Evolutionary conservation across 1,140 invertebrate genomes (phyloP).

Genomic region (Adelges cooleyi): DNA sequence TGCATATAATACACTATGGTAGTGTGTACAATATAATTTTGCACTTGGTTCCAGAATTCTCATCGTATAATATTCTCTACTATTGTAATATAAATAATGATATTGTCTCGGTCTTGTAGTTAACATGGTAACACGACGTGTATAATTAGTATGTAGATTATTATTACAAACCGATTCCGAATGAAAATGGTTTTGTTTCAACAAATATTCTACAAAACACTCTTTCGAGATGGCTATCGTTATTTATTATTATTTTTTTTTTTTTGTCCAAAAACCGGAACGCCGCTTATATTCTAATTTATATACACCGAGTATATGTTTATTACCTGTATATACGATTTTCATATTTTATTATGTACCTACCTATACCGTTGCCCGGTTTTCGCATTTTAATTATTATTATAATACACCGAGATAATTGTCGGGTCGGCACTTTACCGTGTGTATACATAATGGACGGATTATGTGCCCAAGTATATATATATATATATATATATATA

Average conservation of each 20-base stretch:
- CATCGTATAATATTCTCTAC: too few relatives aligned
- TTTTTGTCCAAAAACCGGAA: constrained; percentile 6
- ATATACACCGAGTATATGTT: too few relatives aligned
- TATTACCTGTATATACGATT: too few relatives aligned
- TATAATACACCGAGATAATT: neutral
- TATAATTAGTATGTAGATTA: too few relatives aligned
- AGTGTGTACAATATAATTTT: too few relatives aligned
- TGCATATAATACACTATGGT: too few relatives aligned
- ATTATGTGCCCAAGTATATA: neutral
- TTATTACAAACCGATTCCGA: neutral
- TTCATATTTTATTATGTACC: too few relatives aligned
- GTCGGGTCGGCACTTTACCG: neutral
- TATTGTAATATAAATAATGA: too few relatives aligned
- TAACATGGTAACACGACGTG: too few relatives aligned
- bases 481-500: neutral
- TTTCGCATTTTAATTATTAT: constrained; percentile 10
- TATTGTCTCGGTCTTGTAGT: too few relatives aligned
- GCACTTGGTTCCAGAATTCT: too few relatives aligned
- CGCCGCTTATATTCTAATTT: neutral
- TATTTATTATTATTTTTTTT: too few relatives aligned
- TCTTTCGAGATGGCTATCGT: neutral
- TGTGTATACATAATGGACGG: neutral
- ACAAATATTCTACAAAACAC: neutral
- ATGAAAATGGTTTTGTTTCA: neutral
- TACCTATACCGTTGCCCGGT: neutral